Evolutionary conservation across 2,888 invertebrate species (phyloP).

Genomic region (Watsonalla binaria): DNA sequence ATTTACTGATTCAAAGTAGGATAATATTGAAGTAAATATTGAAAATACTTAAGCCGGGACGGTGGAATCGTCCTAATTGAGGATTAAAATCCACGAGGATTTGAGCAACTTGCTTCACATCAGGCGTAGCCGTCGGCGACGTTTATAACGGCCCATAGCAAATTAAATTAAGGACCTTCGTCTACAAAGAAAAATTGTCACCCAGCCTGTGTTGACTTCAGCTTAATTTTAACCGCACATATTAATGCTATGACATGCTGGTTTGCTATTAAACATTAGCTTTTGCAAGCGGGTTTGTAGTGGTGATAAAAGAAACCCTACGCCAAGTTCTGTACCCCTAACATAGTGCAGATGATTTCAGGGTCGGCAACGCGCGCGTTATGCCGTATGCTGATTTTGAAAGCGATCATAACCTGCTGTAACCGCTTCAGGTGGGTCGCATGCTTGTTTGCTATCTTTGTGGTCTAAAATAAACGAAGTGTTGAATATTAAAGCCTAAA

Average conservation of each 20-base stretch:
- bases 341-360: too few relatives aligned
- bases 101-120: conserved; percentile 39
- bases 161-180: conserved; percentile 60
- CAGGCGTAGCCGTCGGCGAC: conserved; percentile 42
- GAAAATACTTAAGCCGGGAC: conserved; percentile 23
- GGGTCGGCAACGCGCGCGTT: too few relatives aligned
- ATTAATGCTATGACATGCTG: background rate
- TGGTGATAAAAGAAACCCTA: too few relatives aligned
- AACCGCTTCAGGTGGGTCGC: too few relatives aligned
- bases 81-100: conserved; percentile 42
- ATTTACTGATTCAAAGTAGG: conserved; percentile 7
- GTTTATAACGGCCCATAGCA: conserved; percentile 51
- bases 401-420: too few relatives aligned
- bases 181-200: conserved; percentile 29
- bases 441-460: too few relatives aligned
- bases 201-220: conserved; percentile 19
- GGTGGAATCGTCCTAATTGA: conserved; percentile 51
- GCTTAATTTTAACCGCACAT: conserved; percentile 21
- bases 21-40: conserved; percentile 16
- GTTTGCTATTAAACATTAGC: too few relatives aligned
- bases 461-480: too few relatives aligned
- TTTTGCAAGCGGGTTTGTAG: too few relatives aligned
- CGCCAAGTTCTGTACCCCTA: too few relatives aligned
- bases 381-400: too few relatives aligned
- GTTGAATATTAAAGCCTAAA: too few relatives aligned